Evolutionary conservation across 2,888 invertebrate genomes (phyloP), one percentile per base, ranked within the genome.

Genomic region (Poecilus cupreus): DNA sequence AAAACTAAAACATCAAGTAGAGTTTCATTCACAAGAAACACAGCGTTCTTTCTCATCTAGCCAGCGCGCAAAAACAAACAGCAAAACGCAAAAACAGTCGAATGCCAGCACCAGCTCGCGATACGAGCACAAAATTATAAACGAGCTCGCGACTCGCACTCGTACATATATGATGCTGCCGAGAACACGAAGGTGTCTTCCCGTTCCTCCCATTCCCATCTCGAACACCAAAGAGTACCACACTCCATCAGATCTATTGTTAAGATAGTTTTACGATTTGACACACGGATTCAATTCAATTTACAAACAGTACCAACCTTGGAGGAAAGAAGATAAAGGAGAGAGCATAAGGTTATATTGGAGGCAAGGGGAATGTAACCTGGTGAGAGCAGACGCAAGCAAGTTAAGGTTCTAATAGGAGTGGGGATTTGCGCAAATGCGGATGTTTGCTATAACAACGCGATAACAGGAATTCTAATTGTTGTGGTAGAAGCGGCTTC

Each of bases 11-110:
- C 20, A 72, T 20, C 68, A 11, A 43, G 46, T 70, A 37, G 39
- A 37, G 26, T 76, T 76, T 54, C 76, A 76, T 76, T 76, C 76
- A 76, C 37, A 37, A 76, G 75, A 76, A 76, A 46, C 46, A 22
- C 24, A 72, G 18, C 72, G 46, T 72, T 46, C 18, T 37, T 70
- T 70, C 70, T 70, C 72, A 72, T 43, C 72, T 72, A 72, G 11
- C 72, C 72, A 72, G 64, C 64, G 32, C 24, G 24, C 46, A 72
- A 72, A 76, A 76, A 54, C 49, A 32, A 76, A 54, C 37, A 75
- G 49, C 26, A 76, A 37, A 75, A 51, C 13, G 37, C 37, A 54
- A 76, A 76, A 72, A 72, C 72, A 46, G 46, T 46, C 46, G 72
- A 72, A 72, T 72, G 46, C 72, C 46, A 68, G 64, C 64, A 68